Conservation (phyloP, 53 echinoderm and acorn worm species). For the Echinarachnius parma region DNA sequence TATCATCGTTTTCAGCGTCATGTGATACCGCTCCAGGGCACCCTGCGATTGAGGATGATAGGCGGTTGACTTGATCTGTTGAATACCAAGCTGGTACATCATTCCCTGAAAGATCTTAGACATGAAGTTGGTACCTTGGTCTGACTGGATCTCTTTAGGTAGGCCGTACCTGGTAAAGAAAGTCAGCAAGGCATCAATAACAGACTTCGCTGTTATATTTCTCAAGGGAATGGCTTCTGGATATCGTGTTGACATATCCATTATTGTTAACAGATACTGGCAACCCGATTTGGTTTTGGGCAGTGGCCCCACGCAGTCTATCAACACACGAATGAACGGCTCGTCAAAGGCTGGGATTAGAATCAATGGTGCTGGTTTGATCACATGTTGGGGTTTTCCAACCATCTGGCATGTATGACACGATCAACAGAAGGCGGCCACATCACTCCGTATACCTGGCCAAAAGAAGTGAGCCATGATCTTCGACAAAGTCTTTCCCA, state of each 20-base stretch:
- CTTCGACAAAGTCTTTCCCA: slow-evolving; percentile 45
- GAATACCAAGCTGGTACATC: slow-evolving; percentile 38
- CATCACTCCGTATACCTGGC: slow-evolving; percentile 10
- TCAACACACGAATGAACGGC: slow-evolving; percentile 51
- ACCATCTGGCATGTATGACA: slow-evolving; percentile 59
- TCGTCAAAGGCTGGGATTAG: slow-evolving; percentile 55
- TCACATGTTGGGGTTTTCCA: slow-evolving; percentile 52
- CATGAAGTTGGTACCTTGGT: slow-evolving; percentile 63
- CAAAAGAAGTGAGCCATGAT: slow-evolving; percentile 27
- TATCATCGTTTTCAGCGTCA: slow-evolving; percentile 50
- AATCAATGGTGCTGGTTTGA: slow-evolving; percentile 48
- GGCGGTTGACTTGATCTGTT: slow-evolving; percentile 42
- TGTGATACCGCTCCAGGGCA: slow-evolving; percentile 50
- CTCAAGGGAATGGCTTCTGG: slow-evolving; percentile 13
- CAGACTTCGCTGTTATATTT: slow-evolving; percentile 2
- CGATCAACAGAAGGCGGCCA: slow-evolving; percentile 45
- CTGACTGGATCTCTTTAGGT: slow-evolving; percentile 26
- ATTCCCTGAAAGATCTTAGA: slow-evolving; percentile 53
- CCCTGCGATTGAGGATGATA: slow-evolving; percentile 58
- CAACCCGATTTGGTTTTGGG: too few relatives aligned
- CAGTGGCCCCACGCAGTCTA: slow-evolving; percentile 60
- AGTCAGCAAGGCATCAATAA: too few relatives aligned
- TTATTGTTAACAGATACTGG: too few relatives aligned
- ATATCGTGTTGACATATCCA: too few relatives aligned
- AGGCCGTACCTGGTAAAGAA: too few relatives aligned